Percentiles rank a stretch among this genome's conserved stretches.
phyloP scores from a whole-genome alignment of 2,888 invertebrate species.

The Zygaena filipendulae region DNA sequence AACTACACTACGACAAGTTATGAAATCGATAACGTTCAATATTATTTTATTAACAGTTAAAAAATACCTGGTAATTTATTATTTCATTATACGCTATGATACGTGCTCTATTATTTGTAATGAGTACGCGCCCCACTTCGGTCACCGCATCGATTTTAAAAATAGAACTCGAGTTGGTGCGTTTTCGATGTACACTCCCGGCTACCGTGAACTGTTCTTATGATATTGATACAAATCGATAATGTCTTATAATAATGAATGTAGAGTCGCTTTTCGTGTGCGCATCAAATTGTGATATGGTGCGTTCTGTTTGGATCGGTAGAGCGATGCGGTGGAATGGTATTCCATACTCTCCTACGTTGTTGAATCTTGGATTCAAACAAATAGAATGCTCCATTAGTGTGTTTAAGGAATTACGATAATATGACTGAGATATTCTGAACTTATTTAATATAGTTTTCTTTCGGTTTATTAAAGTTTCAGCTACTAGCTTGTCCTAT shows the following conservation, averaged over 20 bases:
- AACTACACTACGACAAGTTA: too few species aligned
- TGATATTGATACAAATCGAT: conserved; percentile 18
- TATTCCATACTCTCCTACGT: conserved; percentile 50
- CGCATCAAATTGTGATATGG: conserved; percentile 20
- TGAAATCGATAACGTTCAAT: too few species aligned
- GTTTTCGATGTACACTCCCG: conserved; percentile 46
- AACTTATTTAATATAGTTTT: too few species aligned
- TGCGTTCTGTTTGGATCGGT: conserved; percentile 27
- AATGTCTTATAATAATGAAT: conserved; percentile 20
- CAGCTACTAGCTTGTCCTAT: too few species aligned
- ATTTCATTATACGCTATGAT: too few species aligned
- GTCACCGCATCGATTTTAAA: conserved; percentile 65
- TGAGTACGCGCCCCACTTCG: conserved; percentile 44
- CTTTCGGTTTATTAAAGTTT: too few species aligned
- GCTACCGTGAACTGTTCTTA: conserved; percentile 26
- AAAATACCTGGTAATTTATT: too few species aligned
- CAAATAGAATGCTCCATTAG: conserved; percentile 51
- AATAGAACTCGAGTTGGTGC: conserved; percentile 52
- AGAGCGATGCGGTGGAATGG: conserved; percentile 44
- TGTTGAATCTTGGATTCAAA: conserved; percentile 39
- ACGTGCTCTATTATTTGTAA: too few species aligned
- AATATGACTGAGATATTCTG: too few species aligned
- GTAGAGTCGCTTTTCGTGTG: conserved; percentile 29
- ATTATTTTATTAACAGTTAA: too few species aligned
- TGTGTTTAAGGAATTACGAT: too few species aligned